Evolutionary conservation across 2,797 vertebrate species (phyloP), one percentile per base, ranked within the genome.

Genomic region (Malacoctenus gilli): DNA sequence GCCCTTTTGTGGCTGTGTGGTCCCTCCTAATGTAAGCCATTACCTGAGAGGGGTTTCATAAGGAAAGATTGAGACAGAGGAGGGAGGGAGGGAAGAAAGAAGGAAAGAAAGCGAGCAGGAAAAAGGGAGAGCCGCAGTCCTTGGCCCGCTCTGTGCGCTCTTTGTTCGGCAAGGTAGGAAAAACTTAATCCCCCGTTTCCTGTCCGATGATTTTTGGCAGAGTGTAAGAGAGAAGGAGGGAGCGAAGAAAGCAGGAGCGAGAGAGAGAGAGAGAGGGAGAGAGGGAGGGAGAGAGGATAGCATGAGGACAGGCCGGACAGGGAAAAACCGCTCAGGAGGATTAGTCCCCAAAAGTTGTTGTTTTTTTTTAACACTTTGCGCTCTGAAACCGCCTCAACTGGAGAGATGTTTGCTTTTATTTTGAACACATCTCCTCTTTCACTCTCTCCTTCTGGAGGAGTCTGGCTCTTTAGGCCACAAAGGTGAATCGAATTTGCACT

Each of bases 121-220:
- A 54, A 64, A 78, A 85, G 90, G 89, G 90, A 92, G 84, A 85
- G 72, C 87, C 90, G 89, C 89, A 89, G 86, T 79, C 59, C 84
- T 91, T 89, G 91, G 88, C 89, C n/a, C 89, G 82, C 90, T 94
- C 93, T 94, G 92, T 94, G 91, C 85, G 69, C 81, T 93, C 95
- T 96, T 97, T 97, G 94, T 96, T 95, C 92, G 68, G 87, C 89
- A 95, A 96, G 95, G 94, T 97, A 95, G 93, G 93, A 95, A 95
- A 95, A 95, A 95, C 92, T 91, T 96, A 95, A 97, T 96, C 94
- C 94, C 93, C 89, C 80, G 85, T 94, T 98, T 98, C 96, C 95
- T 97, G 94, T 95, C 92, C 93, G 91, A 95, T 95, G 94, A 93
- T 94, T 95, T 94, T 93, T 95, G 93, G 94, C 92, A 93, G 89